Base-by-base conservation (phyloP, 2,888 invertebrate genomes). In the Drosophila stalkeri region DNA sequence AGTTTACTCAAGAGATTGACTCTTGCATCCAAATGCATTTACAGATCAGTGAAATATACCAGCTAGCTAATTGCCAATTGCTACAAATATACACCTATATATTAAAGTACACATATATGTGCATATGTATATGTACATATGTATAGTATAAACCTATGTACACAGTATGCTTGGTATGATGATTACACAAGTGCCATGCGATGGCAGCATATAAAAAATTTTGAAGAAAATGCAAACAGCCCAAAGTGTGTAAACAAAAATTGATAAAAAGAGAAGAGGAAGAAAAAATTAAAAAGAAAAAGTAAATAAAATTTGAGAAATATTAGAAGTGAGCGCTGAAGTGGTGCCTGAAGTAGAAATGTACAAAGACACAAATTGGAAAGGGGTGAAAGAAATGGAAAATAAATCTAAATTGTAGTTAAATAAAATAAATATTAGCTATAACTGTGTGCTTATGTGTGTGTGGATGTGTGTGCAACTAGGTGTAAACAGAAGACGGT, bases 171-270 rank as follows among this genome's bases (percentile, higher is more conserved):
- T 61, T 46, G 47, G 57, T 68, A 18, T 72, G 86, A 68, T 86
- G 89, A 89, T 86, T 89, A 86, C 90, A 86, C 90, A 86, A 86
- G 86, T 86, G 86, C 77, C 74, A 54, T 49, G 59, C 64, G 51
- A 46, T 69, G 69, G 61, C 82, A 79, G 75, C 68, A 68, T 69
- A 73, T 60, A 46, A 72, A 51, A 63, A 80, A 66, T 47, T 49
- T 51, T 77, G 47, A 81, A 80, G 86, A 87, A 87, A 87, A 89
- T 77, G 88, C 80, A 87, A 85, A 85, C 89, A 85, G 64, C 44
- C 65, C 74, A 77, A 82, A 76, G 76, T 79, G 70, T 80, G 85
- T 73, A 89, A 85, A 85, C 80, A 84, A 66, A 74, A 71, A 72
- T 76, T 78, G 78, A 81, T 86, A 89, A 84, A 79, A 73, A 23